Evolutionary conservation across 2,797 vertebrate genomes (phyloP), one percentile per base, ranked within the genome.

Genomic region (Staurois parvus): DNA sequence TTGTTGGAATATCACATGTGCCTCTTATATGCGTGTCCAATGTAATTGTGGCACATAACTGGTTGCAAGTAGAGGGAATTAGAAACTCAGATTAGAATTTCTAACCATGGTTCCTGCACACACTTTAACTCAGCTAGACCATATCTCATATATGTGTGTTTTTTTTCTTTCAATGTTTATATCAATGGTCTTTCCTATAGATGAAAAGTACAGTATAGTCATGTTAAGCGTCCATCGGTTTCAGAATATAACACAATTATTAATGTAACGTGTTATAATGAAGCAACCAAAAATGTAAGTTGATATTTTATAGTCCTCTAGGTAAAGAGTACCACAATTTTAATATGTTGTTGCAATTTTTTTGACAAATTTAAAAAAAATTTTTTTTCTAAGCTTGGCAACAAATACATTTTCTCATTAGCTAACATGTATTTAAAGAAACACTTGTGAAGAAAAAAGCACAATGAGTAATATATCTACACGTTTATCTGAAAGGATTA

Each of bases 1-100:
- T 28, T 67, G 74, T 85, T 80, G 67, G 84, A 76, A 81, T 26
- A 81, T 85, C 84, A 85, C 72, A 81, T 81, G 72, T 40, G 70
- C 32, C 70, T 19, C 24, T 52, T 85, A 72, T 86, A 78, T 69
- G 74, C 73, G 40, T 77, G 72, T 77, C 79, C 85, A 86, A 76
- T 86, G 59, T 52, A 69, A 82, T 86, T 85, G 62, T 76, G 84
- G 64, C 67, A 81, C 45, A 42, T 29, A 81, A 62, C 64, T 64
- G 37, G 40, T 26, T 79, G 69, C 56, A 73, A 40, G 69, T 66
- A 48, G n/a, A 76, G 48, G 42, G 24, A 75, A 66, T 24, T 70
- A 29, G 32, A 70, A 76, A 70, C 45, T 69, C 52, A 48, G 29
- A 79, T 84, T 79, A 84, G 37, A 37, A 66, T 78, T 56, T 72